Base-by-base conservation (phyloP, 2,888 invertebrate genomes). In the Lycocerus yunnanus region DNA sequence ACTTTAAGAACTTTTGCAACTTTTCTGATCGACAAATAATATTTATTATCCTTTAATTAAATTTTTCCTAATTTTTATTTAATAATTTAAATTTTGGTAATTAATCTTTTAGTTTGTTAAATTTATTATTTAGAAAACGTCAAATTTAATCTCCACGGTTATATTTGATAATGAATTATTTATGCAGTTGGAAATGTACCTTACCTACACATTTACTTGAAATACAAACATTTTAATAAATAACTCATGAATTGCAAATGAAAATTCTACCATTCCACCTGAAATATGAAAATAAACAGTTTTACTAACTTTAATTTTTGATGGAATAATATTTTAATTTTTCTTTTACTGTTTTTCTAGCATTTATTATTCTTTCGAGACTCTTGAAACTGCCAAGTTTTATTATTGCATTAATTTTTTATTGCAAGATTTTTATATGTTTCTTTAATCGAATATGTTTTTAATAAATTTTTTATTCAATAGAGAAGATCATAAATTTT, bases 151-250 rank as follows among this genome's bases (percentile, higher is more conserved):
- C 61, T 63, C 1, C n/a, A 15, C 61, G 15, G 61, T 63, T 63
- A n/a, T 63, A 63, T 20, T 63, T 63, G 61, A 20, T 63, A 63
- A 63, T 63, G 18, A 63, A 63, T 63, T 63, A 63, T 63, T 63
- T 63, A 63, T 63, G 18, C 20, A 63, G 60, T 60, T 60, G 10
- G 60, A 18, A 18, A 18, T 16, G 61, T 63, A 63, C 61, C 61
- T 63, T 18, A 20, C 18, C 61, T 63, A 63, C 18, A 63, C 18
- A 20, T 63, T 63, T 63, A 63, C 61, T 63, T 16, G 61, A 63
- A 63, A 63, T 63, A 63, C 61, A 63, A 63, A 63, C 61, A 63
- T 63, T 63, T 63, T 63, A 63, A 63, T 63, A 63, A 63, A 63
- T 63, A 63, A 63, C 61, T 63, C 61, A 63, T 63, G 61, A 63